Evolutionary conservation across 2,797 vertebrate species (phyloP).

Genomic region (Lerista edwardsae): DNA sequence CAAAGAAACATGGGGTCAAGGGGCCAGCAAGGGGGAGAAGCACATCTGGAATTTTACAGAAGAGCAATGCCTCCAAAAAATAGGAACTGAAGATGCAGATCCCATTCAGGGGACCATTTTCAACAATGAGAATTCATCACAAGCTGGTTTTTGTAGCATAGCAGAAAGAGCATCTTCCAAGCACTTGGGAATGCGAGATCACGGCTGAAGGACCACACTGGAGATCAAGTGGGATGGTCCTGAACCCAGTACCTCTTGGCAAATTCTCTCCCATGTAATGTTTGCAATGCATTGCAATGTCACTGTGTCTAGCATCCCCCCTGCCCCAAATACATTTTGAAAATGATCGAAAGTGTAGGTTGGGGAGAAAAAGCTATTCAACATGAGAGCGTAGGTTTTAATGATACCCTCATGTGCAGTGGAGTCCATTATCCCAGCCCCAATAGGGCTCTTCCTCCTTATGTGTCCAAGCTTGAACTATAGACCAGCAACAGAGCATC

Average conservation of each 20-base stretch:
- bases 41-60: not conserved
- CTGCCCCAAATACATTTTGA: not conserved
- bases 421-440: too few relatives aligned
- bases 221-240: too few relatives aligned
- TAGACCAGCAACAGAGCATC: too few relatives aligned
- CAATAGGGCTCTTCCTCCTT: too few relatives aligned
- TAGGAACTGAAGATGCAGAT: not conserved
- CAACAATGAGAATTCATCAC: not conserved
- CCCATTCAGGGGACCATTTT: not conserved
- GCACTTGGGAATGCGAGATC: too few relatives aligned
- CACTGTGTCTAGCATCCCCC: not conserved
- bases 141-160: not conserved
- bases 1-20: not conserved
- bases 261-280: too few relatives aligned
- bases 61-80: not conserved
- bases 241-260: too few relatives aligned
- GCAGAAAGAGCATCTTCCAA: not conserved
- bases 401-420: too few relatives aligned
- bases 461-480: too few relatives aligned
- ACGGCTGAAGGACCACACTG: too few relatives aligned
- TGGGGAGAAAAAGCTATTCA: not conserved
- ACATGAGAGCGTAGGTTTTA: too few relatives aligned
- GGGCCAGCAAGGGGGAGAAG: not conserved
- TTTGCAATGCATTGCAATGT: not conserved
- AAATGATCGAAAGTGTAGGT: too few relatives aligned